phyloP scores from a whole-genome alignment of 2,888 invertebrate species.

The Chaetogeoica ovagalla region DNA sequence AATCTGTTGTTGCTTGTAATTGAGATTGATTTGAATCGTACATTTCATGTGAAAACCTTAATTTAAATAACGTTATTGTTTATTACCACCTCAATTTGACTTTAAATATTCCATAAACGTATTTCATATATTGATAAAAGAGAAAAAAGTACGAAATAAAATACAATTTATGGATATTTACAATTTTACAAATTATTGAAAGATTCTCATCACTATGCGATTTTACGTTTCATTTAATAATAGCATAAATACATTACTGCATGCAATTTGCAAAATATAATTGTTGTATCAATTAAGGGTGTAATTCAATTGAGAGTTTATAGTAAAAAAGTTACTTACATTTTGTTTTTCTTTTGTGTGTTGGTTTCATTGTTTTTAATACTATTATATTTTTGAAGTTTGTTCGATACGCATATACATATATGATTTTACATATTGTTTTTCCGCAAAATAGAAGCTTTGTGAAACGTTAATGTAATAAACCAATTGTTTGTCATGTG shows the following conservation, averaged over 20 bases:
- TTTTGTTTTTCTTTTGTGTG: constrained; percentile 6
- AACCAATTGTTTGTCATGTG: neutral
- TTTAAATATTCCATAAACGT: no score
- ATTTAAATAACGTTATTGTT: neutral
- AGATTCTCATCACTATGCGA: no score
- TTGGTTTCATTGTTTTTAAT: neutral
- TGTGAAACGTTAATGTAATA: neutral
- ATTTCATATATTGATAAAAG: no score
- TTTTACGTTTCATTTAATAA: no score
- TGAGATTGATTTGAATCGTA: neutral
- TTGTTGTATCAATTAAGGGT: no score
- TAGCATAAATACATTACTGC: neutral
- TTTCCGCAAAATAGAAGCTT: neutral
- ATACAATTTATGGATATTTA: no score
- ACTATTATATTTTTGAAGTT: neutral
- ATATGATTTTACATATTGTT: neutral
- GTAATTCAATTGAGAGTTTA: neutral
- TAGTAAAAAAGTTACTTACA: constrained; percentile 5
- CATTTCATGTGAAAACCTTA: neutral
- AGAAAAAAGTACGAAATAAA: no score
- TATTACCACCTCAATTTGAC: no score
- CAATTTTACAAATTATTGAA: no score
- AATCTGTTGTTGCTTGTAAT: neutral
- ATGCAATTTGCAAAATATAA: no score
- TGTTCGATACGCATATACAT: neutral